Evolutionary conservation across 37 sponge, comb jelly and placozoan species (phyloP).

Genomic region (Halichondria panicea): DNA sequence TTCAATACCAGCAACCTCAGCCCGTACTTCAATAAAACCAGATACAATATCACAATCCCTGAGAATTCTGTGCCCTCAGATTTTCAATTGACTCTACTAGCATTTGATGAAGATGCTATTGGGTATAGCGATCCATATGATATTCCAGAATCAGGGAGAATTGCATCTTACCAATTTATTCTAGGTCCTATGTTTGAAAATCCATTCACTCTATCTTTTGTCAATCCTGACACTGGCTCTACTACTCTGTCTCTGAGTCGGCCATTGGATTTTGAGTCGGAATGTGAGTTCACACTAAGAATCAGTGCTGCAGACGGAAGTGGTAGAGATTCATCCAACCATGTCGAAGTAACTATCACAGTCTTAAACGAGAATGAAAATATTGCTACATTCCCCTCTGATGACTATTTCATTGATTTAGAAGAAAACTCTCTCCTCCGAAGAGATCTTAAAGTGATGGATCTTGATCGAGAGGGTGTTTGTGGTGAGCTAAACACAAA

Average conservation of each 20-base stretch:
- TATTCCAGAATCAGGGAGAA: slow-evolving; percentile 18
- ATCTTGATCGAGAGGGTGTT: slow-evolving; percentile 21
- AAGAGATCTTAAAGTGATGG: background rate
- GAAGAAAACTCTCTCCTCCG: slow-evolving; percentile 27
- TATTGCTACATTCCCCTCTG: slow-evolving; percentile 13
- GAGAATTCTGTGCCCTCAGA: slow-evolving; percentile 26
- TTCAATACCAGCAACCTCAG: slow-evolving; percentile 12
- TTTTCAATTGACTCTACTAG: slow-evolving; percentile 7
- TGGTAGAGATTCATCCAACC: slow-evolving; percentile 25
- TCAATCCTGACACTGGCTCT: slow-evolving; percentile 11
- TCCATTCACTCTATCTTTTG: slow-evolving; percentile 35
- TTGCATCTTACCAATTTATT: slow-evolving; percentile 36
- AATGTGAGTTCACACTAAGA: slow-evolving; percentile 5
- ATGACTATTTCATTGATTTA: slow-evolving; percentile 1
- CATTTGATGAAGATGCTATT: slow-evolving; percentile 36
- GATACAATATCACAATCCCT: slow-evolving; percentile 9
- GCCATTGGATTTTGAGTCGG: slow-evolving; percentile 47
- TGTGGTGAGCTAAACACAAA: background rate
- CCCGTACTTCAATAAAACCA: slow-evolving; percentile 19
- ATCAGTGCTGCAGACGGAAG: slow-evolving; percentile 39
- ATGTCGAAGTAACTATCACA: slow-evolving; percentile 17
- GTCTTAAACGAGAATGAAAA: slow-evolving; percentile 46
- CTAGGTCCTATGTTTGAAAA: slow-evolving; percentile 24
- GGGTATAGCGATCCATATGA: background rate
- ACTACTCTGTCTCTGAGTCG: slow-evolving; percentile 28